Conservation (phyloP, 1,140 invertebrate genomes). For the Anastatus disparis region DNA sequence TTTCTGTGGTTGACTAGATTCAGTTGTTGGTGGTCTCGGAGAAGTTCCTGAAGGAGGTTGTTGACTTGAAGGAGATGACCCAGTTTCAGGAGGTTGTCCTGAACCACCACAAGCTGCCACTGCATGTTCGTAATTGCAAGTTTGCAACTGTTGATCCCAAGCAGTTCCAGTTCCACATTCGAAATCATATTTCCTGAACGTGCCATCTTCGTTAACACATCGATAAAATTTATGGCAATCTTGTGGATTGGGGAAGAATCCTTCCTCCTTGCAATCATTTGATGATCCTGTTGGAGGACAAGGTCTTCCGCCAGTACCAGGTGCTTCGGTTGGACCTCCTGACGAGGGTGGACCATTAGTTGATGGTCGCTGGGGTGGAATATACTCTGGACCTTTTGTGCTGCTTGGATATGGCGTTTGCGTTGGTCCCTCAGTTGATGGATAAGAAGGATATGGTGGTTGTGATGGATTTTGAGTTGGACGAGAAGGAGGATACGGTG, state of each 20-base stretch:
- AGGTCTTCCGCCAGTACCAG: slow-evolving; percentile 29
- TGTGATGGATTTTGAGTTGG: slow-evolving; percentile 41
- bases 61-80: background rate
- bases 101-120: slow-evolving; percentile 43
- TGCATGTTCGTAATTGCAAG: slow-evolving; percentile 62
- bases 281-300: slow-evolving; percentile 71
- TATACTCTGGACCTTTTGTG: slow-evolving; percentile 33
- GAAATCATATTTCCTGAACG: slow-evolving; percentile 57
- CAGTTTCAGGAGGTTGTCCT: background rate
- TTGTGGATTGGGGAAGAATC: slow-evolving; percentile 73
- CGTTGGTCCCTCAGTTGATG: background rate
- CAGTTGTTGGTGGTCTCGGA: background rate
- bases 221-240: slow-evolving; percentile 72
- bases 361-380: slow-evolving; percentile 15
- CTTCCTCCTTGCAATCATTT: slow-evolving; percentile 73
- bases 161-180: slow-evolving; percentile 58
- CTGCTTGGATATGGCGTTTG: background rate
- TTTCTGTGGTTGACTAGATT: background rate
- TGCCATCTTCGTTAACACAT: slow-evolving; percentile 63
- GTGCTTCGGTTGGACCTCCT: background rate
- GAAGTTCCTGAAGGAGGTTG: background rate
- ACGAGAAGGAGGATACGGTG: slow-evolving; percentile 18
- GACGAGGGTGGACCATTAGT: background rate
- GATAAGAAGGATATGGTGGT: slow-evolving; percentile 36
- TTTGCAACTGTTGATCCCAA: slow-evolving; percentile 61